Evolutionary conservation across 2,113 vertebrate species (phyloP), one percentile per base, ranked within the genome.

Genomic region (Nothobranchius furzeri): DNA sequence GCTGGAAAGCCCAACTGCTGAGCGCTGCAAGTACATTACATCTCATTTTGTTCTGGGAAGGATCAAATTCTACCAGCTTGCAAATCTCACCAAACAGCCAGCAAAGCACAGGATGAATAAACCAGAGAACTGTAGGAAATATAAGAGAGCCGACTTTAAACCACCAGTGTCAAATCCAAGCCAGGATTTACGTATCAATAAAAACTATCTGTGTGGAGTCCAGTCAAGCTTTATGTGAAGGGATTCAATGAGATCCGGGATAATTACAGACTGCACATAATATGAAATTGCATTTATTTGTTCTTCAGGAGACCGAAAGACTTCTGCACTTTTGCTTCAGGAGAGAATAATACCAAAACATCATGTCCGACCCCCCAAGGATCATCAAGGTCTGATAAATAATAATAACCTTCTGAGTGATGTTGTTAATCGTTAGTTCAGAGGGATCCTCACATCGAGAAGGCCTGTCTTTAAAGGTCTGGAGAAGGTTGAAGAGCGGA

Each of bases 21-120:
- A 88, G 84, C 70, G n/a, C 88, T 83, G 89, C 85, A 89, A 88
- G 81, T 84, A 77, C 73, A 75, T 68, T 79, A 86, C 84, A 82
- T 90, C 81, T 89, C 90, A 87, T 88, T 90, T 85, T 85, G 87
- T 85, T 85, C 84, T 70, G 64, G 68, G 81, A 73, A 74, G 85
- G 84, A 92, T 92, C 85, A 88, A 78, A 88, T 91, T 88, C 81
- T 57, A 79, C 83, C 55, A 68, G 74, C 85, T 88, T 86, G 86
- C 88, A 90, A 85, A 87, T 90, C 85, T 84, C 30, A 48, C 37
- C 30, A 46, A 76, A 64, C 67, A 72, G 79, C 82, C 60, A 75
- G 78, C 24, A n/a, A 70, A 61, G 64, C 70, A 58, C 69, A 66
- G 64, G 11, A 40, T 59, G 80, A 86, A 85, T 81, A 82, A 20